Base-by-base conservation (phyloP, 2,113 vertebrate genomes). In the Poicephalus meyeri region DNA sequence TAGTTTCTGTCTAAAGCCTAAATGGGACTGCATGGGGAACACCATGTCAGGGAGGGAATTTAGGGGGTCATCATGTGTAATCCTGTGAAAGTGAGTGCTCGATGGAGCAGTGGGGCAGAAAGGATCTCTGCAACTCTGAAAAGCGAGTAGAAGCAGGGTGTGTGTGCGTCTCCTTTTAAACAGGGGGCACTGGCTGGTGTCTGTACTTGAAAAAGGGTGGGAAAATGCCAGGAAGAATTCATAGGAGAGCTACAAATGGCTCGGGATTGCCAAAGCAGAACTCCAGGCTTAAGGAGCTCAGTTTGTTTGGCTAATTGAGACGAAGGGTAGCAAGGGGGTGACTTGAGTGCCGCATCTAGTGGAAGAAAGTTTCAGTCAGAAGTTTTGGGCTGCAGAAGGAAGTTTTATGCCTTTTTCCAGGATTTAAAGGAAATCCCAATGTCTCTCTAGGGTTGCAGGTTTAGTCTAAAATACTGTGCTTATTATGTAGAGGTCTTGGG, bases 51-150 rank as follows among this genome's bases (percentile, higher is more conserved):
- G 19, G 60, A 60, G 24, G 47, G 55, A 53, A 14, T 66, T 53
- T 6, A 3, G 41, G 84, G 28, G 13, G 15, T n/a, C 13, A 0
- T 74, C 0, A 0, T 49, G 52, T 74, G 64, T 58, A 24, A 16
- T 82, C 2, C 0, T 21, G 18, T 73, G 65, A 78, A 33, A 49
- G 46, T 0, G 0, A 71, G 29, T 18, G 71, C 4, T 5, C 6
- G 2, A 1, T 42, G 58, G 74, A 63, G 61, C 42, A 19, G 17
- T n/a, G 35, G 37, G 68, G 47, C 39, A 61, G 49, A 65, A 76
- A 24, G 39, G 66, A 52, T 46, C 53, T 33, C 26, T 60, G 56
- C 42, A 46, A 5, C 28, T 90, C 47, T 61, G 24, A 39, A 73
- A 49, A 69, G 24, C 20, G 52, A 31, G 33, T 14, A 46, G n/a